These are phyloP conservation scores for Manis pentadactyla DNA, from an alignment of 2,797 vertebrate genomes.

Conservation along the genomic window DNA sequence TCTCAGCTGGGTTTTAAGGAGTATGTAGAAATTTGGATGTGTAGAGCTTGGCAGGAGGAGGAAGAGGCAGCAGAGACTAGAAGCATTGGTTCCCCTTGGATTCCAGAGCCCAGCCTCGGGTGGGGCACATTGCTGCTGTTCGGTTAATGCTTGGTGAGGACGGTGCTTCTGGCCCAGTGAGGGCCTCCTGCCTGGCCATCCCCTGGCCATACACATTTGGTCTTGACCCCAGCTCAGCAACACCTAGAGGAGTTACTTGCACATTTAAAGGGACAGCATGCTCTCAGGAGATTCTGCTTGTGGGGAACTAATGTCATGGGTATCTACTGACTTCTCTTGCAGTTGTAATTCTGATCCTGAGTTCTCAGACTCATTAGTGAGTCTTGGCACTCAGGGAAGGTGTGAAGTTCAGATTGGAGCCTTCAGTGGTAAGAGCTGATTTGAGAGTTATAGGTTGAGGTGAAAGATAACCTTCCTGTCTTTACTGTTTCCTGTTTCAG, in stretches of 20 bases:
- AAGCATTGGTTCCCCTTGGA: not conserved
- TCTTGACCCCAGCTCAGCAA: not conserved
- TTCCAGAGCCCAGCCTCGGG: not conserved
- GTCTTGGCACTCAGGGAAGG: not conserved
- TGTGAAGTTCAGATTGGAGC: slow-evolving; percentile 2
- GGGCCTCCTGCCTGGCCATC: not conserved
- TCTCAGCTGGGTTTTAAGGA: not conserved
- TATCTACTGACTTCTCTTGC: not conserved
- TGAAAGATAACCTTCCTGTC: slow-evolving; percentile 64
- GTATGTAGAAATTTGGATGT: not conserved
- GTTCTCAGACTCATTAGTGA: not conserved
- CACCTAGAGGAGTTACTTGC: not conserved
- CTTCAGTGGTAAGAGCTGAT: not conserved
- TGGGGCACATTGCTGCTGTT: not conserved
- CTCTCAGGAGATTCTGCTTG: not conserved
- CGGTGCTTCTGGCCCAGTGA: not conserved
- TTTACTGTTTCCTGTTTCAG: slow-evolving; percentile 87
- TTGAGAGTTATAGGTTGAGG: not conserved
- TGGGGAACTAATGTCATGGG: not conserved
- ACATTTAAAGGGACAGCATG: not conserved
- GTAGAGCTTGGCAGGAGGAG: not conserved
- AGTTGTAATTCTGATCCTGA: not conserved
- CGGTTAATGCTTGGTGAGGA: not conserved
- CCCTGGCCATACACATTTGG: not conserved
- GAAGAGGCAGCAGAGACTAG: not conserved